Evolutionary conservation across 2,113 vertebrate species (phyloP).

Genomic region (Alces alces): DNA sequence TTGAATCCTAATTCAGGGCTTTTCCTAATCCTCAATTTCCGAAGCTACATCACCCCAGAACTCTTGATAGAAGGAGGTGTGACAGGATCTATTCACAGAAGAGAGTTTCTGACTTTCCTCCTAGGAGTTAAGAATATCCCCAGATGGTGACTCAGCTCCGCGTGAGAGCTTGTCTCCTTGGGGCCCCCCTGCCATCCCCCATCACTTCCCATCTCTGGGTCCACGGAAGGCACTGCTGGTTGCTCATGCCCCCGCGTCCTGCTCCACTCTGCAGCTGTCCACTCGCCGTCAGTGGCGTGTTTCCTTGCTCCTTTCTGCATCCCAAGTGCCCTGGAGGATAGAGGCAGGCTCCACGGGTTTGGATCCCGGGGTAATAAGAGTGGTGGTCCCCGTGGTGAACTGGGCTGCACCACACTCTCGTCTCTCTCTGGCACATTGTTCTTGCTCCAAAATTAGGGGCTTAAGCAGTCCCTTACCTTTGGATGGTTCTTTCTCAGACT

Average conservation of each 20-base stretch:
- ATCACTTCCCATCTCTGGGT: neutral
- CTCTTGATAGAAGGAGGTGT: neutral
- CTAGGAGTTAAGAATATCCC: neutral
- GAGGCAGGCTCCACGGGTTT: neutral
- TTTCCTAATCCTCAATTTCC: neutral
- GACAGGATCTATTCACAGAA: neutral
- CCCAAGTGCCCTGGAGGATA: neutral
- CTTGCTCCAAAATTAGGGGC: neutral
- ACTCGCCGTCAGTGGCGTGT: accelerated
- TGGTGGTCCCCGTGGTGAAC: neutral
- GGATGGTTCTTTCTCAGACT: neutral
- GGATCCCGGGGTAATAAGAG: neutral
- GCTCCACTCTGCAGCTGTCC: neutral
- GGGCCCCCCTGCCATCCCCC: neutral
- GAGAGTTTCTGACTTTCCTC: neutral
- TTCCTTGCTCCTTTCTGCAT: neutral
- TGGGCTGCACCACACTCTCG: neutral
- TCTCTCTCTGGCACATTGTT: neutral
- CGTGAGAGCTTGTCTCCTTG: neutral
- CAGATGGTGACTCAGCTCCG: neutral
- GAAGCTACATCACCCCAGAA: neutral
- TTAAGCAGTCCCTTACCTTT: neutral
- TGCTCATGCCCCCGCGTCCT: too few species aligned
- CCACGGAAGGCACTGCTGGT: neutral
- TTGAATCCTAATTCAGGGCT: neutral